Evolutionary conservation across 1,140 invertebrate genomes (phyloP).

Genomic region (Homalodisca vitripennis): DNA sequence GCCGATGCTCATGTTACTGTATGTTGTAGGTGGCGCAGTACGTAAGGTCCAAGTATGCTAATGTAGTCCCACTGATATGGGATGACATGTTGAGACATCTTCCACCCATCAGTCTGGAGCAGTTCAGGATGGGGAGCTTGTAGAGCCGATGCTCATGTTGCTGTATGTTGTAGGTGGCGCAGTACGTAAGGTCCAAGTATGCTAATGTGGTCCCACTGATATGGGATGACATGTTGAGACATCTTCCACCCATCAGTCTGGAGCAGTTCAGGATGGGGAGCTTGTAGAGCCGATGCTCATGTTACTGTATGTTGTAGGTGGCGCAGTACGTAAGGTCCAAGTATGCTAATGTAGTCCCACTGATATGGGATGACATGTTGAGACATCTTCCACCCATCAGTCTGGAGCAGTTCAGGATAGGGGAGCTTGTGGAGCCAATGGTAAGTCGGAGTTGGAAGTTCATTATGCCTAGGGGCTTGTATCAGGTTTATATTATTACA

Average conservation of each 20-base stretch:
- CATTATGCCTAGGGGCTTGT: too few species aligned
- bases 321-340: constrained; percentile 61
- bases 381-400: constrained; percentile 65
- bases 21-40: constrained; percentile 60
- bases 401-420: constrained; percentile 68
- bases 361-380: constrained; percentile 97
- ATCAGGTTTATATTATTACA: neutral
- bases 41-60: constrained; percentile 61
- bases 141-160: constrained; percentile 84
- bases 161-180: constrained; percentile 60
- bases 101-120: constrained; percentile 61
- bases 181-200: constrained; percentile 61
- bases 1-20: constrained; percentile 80
- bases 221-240: constrained; percentile 94
- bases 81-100: constrained; percentile 90
- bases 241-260: constrained; percentile 64
- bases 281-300: constrained; percentile 84
- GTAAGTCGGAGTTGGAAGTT: too few species aligned
- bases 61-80: constrained; percentile 83
- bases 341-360: constrained; percentile 64
- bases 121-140: constrained; percentile 67
- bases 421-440: constrained; percentile 78
- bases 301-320: too few species aligned
- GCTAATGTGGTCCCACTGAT: constrained; percentile 73
- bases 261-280: constrained; percentile 66